Conservation (phyloP, 1,140 invertebrate species). For the Muscidifurax raptorellus region DNA sequence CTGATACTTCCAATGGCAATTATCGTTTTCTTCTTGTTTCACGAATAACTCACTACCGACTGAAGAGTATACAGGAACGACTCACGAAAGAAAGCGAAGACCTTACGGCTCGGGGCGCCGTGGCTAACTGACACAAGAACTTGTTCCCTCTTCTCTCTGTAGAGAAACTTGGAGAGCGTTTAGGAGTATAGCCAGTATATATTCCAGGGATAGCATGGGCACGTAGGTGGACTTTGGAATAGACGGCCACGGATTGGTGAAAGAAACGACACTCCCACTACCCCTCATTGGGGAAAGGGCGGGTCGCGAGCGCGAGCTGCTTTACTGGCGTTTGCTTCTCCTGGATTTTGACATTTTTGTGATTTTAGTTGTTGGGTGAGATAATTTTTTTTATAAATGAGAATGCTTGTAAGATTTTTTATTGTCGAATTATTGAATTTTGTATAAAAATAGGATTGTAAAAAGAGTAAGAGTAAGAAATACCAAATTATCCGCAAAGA, state of each 20-base stretch:
- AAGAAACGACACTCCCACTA: neutral
- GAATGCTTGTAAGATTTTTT: neutral
- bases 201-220: neutral
- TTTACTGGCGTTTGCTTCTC: neutral
- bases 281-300: slow-evolving; percentile 47
- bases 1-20: too few species aligned
- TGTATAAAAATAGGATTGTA: neutral
- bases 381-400: neutral
- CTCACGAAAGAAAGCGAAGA: neutral
- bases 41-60: neutral
- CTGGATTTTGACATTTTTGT: neutral
- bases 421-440: too few species aligned
- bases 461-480: too few species aligned
- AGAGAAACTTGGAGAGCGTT: neutral
- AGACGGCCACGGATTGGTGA: slow-evolving; percentile 20
- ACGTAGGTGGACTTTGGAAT: slow-evolving; percentile 35
- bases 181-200: neutral
- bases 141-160: neutral
- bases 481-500: too few species aligned
- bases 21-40: neutral
- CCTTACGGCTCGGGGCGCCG: slow-evolving; percentile 30
- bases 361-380: neutral
- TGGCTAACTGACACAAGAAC: slow-evolving; percentile 13
- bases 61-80: neutral
- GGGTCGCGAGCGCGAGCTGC: neutral